Base-by-base conservation (phyloP, 2,888 invertebrate genomes). In the Slavum lentiscoides region DNA sequence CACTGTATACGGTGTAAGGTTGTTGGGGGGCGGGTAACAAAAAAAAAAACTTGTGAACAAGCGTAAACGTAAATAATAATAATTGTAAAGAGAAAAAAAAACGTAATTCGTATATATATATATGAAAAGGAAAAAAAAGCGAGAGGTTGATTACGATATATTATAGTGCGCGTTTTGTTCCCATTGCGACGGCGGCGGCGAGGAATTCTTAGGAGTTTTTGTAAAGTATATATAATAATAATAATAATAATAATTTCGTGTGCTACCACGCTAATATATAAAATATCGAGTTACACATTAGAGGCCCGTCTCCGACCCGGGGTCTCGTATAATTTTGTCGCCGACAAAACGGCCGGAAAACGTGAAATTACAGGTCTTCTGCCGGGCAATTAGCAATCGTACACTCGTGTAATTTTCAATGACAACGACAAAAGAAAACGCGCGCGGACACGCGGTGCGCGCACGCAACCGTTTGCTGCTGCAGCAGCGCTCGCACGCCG, bases 281-380 rank as follows among this genome's bases (percentile, higher is more conserved):
- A n/a, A n/a, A n/a, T 55, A 64, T 74, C 64, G 53, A 39, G 74
- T 66, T 66, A 55, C 66, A 39, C 74, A 55, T 64, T 64, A 64
- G 53, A 53, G 62, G 73, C 9, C n/a, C 67, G 67, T 67, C 39
- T 39, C 49, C 67, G 43, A 23, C 55, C 53, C 30, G 62, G 30
- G 30, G 30, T 59, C n/a, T 61, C 68, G 68, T 69, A 30, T 4
- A 77, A 69, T 69, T 77, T 77, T 69, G 76, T 80, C 77, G 77
- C 77, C 77, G 77, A 80, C 77, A 80, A 80, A 80, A 80, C 77
- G 77, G 70, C 77, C 77, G 77, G 77, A 80, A 80, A 80, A 80
- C 77, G 70, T 80, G 37, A 80, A 80, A 80, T 80, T 80, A 80
- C 53, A 70, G 69, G 62, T 80, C 53, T 70, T 75, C 67, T 55